Conservation (phyloP, 2,113 vertebrate species). For the Malurus alboscapulatus region DNA sequence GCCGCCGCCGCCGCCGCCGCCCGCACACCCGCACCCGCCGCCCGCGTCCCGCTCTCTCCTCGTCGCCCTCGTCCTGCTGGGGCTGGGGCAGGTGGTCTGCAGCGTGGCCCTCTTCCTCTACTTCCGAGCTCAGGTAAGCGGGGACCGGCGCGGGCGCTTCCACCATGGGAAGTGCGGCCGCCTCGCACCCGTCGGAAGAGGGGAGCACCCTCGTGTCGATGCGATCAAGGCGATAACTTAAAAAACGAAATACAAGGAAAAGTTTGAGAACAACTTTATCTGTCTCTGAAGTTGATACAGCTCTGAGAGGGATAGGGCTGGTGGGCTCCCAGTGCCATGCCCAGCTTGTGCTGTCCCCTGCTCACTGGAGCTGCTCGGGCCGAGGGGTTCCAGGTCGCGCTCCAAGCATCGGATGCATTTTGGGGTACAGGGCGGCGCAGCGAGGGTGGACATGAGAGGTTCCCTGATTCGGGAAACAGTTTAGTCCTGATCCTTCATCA, state of each 20-base stretch:
- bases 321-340: not conserved
- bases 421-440: not conserved
- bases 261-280: too few species aligned
- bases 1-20: not conserved
- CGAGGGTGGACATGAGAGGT: fast-evolving
- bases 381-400: not conserved
- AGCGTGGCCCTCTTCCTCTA: conserved; percentile 90
- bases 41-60: conserved; percentile 75
- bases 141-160: not conserved
- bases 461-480: not conserved
- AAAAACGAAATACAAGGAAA: not conserved
- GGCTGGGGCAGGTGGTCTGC: conserved; percentile 91
- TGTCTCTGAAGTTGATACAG: not conserved
- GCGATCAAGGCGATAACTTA: too few species aligned
- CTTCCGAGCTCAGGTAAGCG: conserved; percentile 88
- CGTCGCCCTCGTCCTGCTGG: conserved; percentile 85
- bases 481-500: not conserved
- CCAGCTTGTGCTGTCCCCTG: not conserved
- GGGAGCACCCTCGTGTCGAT: not conserved
- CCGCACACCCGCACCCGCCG: conserved; percentile 29
- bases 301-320: not conserved
- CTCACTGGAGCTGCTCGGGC: not conserved
- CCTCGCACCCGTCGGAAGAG: not conserved
- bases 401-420: fast-evolving
- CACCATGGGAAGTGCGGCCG: not conserved